A percentile compares a stretch with the other conserved stretches of the same genome.
These are phyloP conservation scores for Pteropus rufus DNA, from an alignment of 2,797 vertebrate genomes.

Conservation along the genomic window DNA sequence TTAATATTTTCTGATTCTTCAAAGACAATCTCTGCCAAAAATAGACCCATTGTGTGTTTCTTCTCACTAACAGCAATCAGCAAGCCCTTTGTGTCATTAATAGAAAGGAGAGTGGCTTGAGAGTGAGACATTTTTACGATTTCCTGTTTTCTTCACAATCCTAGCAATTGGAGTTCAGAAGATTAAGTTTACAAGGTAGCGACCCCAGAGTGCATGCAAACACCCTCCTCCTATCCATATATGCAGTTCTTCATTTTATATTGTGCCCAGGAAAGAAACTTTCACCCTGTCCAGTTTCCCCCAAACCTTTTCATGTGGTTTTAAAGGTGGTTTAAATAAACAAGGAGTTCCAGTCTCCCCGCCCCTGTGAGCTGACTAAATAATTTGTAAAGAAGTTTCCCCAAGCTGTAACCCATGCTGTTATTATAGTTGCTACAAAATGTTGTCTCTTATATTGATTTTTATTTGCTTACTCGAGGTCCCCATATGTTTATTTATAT, in stretches of 20 bases:
- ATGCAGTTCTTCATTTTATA: constrained; percentile 27
- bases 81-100: constrained; percentile 19
- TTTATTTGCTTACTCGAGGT: constrained; percentile 72
- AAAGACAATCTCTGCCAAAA: constrained; percentile 46
- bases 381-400: constrained; percentile 72
- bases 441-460: constrained; percentile 72
- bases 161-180: constrained; percentile 23
- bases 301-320: constrained; percentile 43
- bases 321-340: constrained; percentile 63
- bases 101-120: not conserved
- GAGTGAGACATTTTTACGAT: constrained; percentile 4
- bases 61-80: constrained; percentile 1
- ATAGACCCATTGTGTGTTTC: constrained; percentile 42
- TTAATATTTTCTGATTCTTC: constrained; percentile 27
- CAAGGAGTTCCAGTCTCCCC: not conserved
- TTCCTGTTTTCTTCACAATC: constrained; percentile 36
- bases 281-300: not conserved
- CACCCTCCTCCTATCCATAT: not conserved
- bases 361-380: constrained; percentile 54
- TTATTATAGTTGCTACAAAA: constrained; percentile 78
- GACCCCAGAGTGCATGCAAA: constrained; percentile 55
- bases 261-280: constrained; percentile 39
- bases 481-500: constrained; percentile 75
- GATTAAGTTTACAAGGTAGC: constrained; percentile 5
- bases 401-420: constrained; percentile 78